Evolutionary conservation across 2,797 vertebrate species (phyloP), one percentile per base, ranked within the genome.

Genomic region (Lophotriccus pileatus): DNA sequence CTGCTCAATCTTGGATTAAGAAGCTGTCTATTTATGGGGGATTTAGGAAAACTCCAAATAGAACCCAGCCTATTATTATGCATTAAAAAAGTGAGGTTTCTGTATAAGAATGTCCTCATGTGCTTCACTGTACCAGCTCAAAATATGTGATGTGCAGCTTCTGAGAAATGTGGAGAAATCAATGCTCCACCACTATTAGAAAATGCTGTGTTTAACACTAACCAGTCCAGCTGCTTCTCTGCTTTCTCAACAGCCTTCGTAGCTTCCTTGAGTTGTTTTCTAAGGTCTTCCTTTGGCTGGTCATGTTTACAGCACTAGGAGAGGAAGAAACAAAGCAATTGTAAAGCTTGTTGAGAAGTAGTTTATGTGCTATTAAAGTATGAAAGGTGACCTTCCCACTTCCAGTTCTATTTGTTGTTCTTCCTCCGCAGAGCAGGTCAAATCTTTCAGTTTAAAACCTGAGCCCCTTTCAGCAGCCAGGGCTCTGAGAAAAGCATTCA

Each of bases 211-310:
- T 86, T 93, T 91, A 80, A 82, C 69, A 98, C 98, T 98, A 92
- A 98, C 98, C 97, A 44, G 64, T 96, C 97, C 98, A 96, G 98
- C 97, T 93, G 95, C 95, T 98, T 98, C 97, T 99, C 97, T 86
- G 98, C 98, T 98, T 99, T 99, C 97, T 98, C 98, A 50, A 96
- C 94, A 37, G 98, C 97, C 98, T 98, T 98, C 95, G 95, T 98
- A 18, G 98, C 98, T 98, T 99, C 99, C 98, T 99, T 98, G 95
- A 98, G 98, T 97, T 98, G 97, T 98, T 98, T 98, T 97, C 98
- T 98, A 90, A 97, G 97, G 72, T 95, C 97, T 97, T 98, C 98
- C 98, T 98, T 98, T 84, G 98, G 98, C 97, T 97, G 97, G 80
- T 96, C 97, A 97, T 98, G 98, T 97, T 99, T 97, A 97, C 95